phyloP scores from a whole-genome alignment of 2,113 vertebrate species.

The Mirounga angustirostris region DNA sequence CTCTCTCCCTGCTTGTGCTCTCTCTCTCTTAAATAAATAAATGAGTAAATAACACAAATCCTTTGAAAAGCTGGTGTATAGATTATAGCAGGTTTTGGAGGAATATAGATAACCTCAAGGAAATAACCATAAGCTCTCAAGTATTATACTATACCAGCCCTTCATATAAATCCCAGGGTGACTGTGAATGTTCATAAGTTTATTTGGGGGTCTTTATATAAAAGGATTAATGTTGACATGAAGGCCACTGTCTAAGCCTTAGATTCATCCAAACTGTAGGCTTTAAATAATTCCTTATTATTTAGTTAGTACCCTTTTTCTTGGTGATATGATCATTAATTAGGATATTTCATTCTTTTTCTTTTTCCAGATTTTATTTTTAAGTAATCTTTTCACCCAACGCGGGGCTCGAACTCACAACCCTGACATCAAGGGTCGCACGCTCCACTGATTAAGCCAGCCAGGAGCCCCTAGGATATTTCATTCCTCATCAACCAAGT shows the following conservation, averaged over 20 bases:
- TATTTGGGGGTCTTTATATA: background rate
- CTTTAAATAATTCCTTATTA: background rate
- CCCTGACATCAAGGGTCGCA: background rate
- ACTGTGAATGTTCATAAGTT: background rate
- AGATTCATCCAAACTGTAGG: background rate
- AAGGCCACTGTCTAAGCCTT: background rate
- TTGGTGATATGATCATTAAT: background rate
- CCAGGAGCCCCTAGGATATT: background rate
- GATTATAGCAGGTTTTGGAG: background rate
- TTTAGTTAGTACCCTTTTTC: background rate
- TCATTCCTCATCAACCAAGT: background rate
- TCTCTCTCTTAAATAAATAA: background rate
- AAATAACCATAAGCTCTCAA: background rate
- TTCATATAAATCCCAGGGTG: background rate
- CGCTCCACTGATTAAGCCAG: background rate
- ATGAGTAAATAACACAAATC: background rate
- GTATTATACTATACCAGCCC: background rate
- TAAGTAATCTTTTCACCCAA: background rate
- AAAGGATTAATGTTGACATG: background rate
- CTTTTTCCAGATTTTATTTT: background rate
- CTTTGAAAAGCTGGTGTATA: background rate
- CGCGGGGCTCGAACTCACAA: background rate
- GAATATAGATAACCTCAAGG: background rate
- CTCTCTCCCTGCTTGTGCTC: background rate
- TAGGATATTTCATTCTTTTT: background rate